Evolutionary conservation across 2,113 vertebrate species (phyloP), one percentile per base, ranked within the genome.

Genomic region (Boulengeromyrus knoepffleri): DNA sequence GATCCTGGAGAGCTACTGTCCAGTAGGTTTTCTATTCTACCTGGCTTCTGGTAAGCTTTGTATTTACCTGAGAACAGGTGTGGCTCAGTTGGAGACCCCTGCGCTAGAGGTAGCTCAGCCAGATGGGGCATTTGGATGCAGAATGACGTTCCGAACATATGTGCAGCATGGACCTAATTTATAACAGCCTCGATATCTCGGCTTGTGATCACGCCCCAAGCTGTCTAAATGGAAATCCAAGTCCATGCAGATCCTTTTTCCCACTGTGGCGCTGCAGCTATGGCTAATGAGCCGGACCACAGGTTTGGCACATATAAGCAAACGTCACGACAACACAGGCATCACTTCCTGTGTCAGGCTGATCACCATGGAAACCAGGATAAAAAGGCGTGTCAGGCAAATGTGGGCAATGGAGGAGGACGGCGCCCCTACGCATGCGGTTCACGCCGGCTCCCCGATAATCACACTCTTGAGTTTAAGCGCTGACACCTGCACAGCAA

Each of bases 381-480:
- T 42, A 42, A 80, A 19, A 42, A 42, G 74, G 74, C 6, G 5
- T 6, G 90, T 92, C 91, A 90, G 52, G 39, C 27, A 52, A 42
- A 27, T 0, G 90, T 90, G 89, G 52, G 45, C 50, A 47, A n/a
- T 0, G 91, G 13, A 46, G 42, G 87, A 84, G 83, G 47, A 90
- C 92, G 91, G 91, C 90, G 85, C 88, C 92, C 56, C 56, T 52
- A n/a, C 49, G 84, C 27, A 52, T 89, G 90, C 8, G 89, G n/a
- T 5, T 19, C 24, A 27, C 47, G 12, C n/a, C 10, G 24, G 19
- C 24, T 50, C n/a, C 56, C 56, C 9, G 24, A 62, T 9, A 10
- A 62, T 62, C 21, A 62, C 56, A 62, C 24, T 62, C 49, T 46
- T 19, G 13, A 50, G 45, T 49, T 50, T n/a, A 86, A 86, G n/a